Evolutionary conservation across 2,113 vertebrate species (phyloP).

Genomic region (Tinamus guttatus): DNA sequence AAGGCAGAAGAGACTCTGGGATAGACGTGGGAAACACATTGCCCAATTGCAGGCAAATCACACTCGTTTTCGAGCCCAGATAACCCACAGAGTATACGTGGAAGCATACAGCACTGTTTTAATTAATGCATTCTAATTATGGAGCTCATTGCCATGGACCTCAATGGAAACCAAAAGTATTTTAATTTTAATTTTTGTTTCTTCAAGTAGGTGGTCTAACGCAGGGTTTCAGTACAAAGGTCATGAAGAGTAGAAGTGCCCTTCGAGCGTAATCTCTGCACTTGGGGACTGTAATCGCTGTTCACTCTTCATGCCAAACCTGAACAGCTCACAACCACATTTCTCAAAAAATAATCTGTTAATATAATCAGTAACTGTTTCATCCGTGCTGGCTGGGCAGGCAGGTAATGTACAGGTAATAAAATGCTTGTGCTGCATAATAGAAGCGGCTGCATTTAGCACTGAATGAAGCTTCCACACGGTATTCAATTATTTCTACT

Average conservation of each 20-base stretch:
- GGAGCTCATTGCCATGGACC: neutral
- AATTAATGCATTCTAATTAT: neutral
- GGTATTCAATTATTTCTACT: conserved; percentile 47
- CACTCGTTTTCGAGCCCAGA: neutral
- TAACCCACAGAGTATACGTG: neutral
- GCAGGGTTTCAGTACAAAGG: rapidly evolving
- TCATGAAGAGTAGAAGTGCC: neutral
- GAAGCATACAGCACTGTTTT: neutral
- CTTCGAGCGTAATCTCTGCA: no score
- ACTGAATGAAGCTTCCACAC: neutral
- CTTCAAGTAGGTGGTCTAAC: neutral
- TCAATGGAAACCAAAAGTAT: neutral
- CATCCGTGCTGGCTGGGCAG: neutral
- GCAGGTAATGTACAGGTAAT: neutral
- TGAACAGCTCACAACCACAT: neutral
- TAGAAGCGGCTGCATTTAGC: neutral
- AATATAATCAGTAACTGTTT: neutral
- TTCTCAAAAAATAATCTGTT: conserved; percentile 34
- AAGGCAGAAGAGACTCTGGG: neutral
- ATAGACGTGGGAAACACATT: neutral
- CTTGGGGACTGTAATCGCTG: neutral
- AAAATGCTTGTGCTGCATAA: conserved; percentile 25
- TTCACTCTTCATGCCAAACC: neutral
- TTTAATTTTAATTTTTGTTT: neutral
- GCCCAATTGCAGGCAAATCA: neutral